Base-by-base conservation (phyloP, 1,140 invertebrate species). In the Laupala kohalensis region DNA sequence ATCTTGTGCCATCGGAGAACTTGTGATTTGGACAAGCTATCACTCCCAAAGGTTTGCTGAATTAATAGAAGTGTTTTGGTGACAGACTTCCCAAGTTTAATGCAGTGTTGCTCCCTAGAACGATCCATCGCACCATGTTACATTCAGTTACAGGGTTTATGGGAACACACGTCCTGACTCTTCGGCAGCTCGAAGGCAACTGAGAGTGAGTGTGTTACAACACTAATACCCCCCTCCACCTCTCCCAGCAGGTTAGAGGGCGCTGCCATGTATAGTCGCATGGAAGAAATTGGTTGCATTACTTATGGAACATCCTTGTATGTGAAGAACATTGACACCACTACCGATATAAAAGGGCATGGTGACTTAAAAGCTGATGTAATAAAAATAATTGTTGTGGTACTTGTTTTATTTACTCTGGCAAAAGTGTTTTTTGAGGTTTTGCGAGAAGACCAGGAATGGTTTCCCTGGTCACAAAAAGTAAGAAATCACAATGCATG, bases 21-120 rank as follows among this genome's bases (percentile, higher is more conserved):
- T 66, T 66, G 5, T 66, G 64, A 66, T 66, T 66, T 66, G 64
- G 64, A 66, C 64, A 66, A 66, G 64, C 5, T 6, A 66, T 66
- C 64, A 66, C 64, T 6, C 64, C 5, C 64, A 66, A 66, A 66
- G 64, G 64, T 12, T 19, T 66, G 19, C 5, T 5, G 25, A 25
- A 66, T 24, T 66, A 66, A 66, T 66, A 19, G 23, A 66, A 66
- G 12, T 19, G 25, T 66, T 66, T 66, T 19, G 19, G 64, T 66
- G 64, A 19, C 25, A 19, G 19, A 66, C 64, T 66, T 66, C 5
- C 19, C 64, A 66, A 66, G 64, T 66, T 66, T 66, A 66, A 19
- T 6, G 19, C 19, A 66, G 19, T 19, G 64, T 66, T 66, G 64
- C 19, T 66, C 64, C 64, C 23, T 25, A 66, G 25, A 66, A 66